A percentile compares a stretch with the other conserved stretches of the same genome.
Conservation (phyloP, 2,113 vertebrate genomes). For the Numida meleagris region DNA sequence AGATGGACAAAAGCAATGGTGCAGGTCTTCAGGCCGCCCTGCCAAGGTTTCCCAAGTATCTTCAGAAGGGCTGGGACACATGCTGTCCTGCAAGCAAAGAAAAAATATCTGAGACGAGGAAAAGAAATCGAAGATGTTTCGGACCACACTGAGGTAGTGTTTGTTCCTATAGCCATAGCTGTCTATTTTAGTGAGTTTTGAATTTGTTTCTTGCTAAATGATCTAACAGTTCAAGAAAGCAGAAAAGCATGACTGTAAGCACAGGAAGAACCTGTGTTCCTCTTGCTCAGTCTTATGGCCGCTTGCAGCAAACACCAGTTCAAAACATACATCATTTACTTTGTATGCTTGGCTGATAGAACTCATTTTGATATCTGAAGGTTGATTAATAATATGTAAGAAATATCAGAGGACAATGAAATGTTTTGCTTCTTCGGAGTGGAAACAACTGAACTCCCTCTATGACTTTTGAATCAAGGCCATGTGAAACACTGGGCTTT, state of each 20-base stretch:
- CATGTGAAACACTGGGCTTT: not conserved
- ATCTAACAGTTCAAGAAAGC: not conserved
- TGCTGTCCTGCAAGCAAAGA: rapidly evolving
- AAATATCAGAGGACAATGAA: not conserved
- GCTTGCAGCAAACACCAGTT: not conserved
- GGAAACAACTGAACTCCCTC: not conserved
- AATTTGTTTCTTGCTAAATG: not conserved
- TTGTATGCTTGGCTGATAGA: not conserved
- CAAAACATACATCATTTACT: not conserved
- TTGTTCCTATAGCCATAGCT: not conserved
- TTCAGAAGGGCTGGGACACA: not conserved
- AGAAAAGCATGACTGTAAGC: not conserved
- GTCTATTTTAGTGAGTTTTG: not conserved
- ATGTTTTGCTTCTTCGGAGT: conserved; percentile 8
- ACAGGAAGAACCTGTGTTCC: not conserved
- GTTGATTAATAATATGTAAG: not conserved
- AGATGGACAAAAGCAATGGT: not conserved
- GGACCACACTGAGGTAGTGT: not conserved
- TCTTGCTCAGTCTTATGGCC: not conserved
- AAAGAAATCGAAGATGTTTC: too few relatives aligned
- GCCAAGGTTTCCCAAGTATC: not conserved
- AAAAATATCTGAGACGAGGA: not conserved
- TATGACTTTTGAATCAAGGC: not conserved
- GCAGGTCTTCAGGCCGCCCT: not conserved
- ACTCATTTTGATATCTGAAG: not conserved